These are phyloP conservation scores for Antheraea assamensis DNA, from an alignment of 2,888 invertebrate genomes.

Conservation along the genomic window DNA sequence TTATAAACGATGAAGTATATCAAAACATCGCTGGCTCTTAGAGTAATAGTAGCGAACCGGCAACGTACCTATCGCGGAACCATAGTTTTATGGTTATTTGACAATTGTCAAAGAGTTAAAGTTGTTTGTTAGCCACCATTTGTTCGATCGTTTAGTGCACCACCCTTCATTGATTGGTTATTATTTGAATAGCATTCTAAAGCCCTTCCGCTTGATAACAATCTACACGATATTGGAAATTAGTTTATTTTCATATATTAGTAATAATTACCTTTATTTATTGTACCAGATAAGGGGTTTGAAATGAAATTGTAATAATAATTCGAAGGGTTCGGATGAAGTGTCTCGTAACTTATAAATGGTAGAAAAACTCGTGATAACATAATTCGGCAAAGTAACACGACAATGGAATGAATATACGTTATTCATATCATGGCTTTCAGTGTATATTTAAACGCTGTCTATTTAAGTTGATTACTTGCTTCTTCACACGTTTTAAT, in stretches of 20 bases:
- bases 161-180: neutral
- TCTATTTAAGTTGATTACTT: too few relatives aligned
- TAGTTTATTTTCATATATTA: neutral
- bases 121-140: conserved; percentile 34
- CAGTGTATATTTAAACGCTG: too few relatives aligned
- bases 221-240: neutral
- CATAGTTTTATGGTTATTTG: conserved; percentile 61
- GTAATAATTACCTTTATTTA: neutral
- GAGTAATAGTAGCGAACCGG: neutral
- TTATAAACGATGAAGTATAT: neutral
- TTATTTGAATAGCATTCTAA: neutral
- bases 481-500: too few relatives aligned
- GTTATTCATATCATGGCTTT: too few relatives aligned
- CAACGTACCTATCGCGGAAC: conserved; percentile 48
- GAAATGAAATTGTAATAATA: neutral
- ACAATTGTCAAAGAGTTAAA: conserved; percentile 47
- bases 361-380: too few relatives aligned
- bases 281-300: neutral
- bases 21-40: neutral
- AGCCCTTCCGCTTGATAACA: neutral
- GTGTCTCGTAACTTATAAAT: too few relatives aligned
- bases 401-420: too few relatives aligned
- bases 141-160: conserved; percentile 25
- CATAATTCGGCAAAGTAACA: too few relatives aligned
- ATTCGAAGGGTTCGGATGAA: neutral